Evolutionary conservation across 2,797 vertebrate genomes (phyloP).

Genomic region (Scleropages formosus): DNA sequence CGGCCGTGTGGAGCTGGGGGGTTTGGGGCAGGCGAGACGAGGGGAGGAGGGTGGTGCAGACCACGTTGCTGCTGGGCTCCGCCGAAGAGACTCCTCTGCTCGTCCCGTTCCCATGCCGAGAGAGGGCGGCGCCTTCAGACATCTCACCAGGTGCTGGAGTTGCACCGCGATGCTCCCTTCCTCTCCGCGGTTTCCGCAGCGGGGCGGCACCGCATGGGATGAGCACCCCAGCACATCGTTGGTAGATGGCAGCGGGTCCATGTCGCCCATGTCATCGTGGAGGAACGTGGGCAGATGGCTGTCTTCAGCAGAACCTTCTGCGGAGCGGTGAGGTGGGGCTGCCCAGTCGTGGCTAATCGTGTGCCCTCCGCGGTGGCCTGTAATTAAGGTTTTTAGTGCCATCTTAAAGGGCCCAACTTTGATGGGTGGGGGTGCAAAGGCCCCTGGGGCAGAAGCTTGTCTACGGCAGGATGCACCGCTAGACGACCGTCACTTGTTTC

Average conservation of each 20-base stretch:
- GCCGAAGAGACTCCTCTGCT: background rate
- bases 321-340: constrained; percentile 40
- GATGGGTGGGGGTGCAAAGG: constrained; percentile 45
- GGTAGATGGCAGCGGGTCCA: constrained; percentile 31
- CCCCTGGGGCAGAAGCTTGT: constrained; percentile 21
- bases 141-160: too few relatives aligned
- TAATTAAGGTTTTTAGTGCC: constrained; percentile 74
- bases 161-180: background rate
- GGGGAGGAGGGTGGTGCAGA: background rate
- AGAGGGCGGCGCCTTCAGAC: too few relatives aligned
- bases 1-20: constrained; percentile 2
- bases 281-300: constrained; percentile 34
- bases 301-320: constrained; percentile 58
- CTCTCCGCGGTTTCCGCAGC: background rate
- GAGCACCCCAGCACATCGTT: background rate
- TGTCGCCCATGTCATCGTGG: background rate
- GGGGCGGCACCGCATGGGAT: background rate
- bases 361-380: constrained; percentile 38
- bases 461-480: background rate
- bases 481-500: background rate
- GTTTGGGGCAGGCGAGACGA: constrained; percentile 5
- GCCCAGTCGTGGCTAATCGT: constrained; percentile 11
- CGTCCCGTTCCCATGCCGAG: too few relatives aligned
- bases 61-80: background rate
- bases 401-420: constrained; percentile 51